Conservation (phyloP, 2,888 invertebrate genomes). For the Ptycholaimellus sp. region DNA sequence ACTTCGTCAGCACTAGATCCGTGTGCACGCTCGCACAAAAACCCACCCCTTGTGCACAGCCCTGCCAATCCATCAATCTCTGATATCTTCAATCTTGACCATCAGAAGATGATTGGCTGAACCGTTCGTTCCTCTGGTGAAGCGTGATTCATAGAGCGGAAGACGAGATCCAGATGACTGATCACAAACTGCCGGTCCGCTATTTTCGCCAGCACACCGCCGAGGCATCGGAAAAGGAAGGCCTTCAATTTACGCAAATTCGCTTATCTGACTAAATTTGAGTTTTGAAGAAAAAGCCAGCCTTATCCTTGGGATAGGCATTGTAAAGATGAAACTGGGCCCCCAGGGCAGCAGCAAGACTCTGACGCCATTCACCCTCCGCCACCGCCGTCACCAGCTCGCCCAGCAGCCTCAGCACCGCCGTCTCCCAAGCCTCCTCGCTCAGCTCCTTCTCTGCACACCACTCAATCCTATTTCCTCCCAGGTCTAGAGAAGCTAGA, state of each 20-base stretch:
- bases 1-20: conserved; percentile 46
- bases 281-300: conserved; percentile 10
- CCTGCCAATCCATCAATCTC: conserved; percentile 11
- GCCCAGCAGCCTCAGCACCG: conserved; percentile 31
- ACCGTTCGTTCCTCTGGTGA: conserved; percentile 16
- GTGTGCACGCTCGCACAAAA: conserved; percentile 53
- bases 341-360: conserved; percentile 37
- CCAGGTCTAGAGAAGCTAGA: conserved; percentile 11
- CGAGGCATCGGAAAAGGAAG: conserved; percentile 42
- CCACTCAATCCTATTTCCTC: conserved; percentile 1
- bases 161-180: conserved; percentile 29
- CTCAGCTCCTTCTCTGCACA: conserved; percentile 7
- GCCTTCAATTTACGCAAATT: conserved; percentile 23
- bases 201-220: conserved; percentile 44
- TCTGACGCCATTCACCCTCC: conserved; percentile 36
- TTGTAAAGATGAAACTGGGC: conserved; percentile 39
- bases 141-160: conserved; percentile 26
- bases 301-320: conserved; percentile 36
- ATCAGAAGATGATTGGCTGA: conserved; percentile 27
- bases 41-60: conserved; percentile 34
- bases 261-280: background rate
- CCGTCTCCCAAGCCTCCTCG: conserved; percentile 16
- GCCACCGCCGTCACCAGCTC: conserved; percentile 34
- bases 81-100: conserved; percentile 9
- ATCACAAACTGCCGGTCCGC: conserved; percentile 38